Base-by-base conservation (phyloP, 2,888 invertebrate species). In the Pammene aurita region DNA sequence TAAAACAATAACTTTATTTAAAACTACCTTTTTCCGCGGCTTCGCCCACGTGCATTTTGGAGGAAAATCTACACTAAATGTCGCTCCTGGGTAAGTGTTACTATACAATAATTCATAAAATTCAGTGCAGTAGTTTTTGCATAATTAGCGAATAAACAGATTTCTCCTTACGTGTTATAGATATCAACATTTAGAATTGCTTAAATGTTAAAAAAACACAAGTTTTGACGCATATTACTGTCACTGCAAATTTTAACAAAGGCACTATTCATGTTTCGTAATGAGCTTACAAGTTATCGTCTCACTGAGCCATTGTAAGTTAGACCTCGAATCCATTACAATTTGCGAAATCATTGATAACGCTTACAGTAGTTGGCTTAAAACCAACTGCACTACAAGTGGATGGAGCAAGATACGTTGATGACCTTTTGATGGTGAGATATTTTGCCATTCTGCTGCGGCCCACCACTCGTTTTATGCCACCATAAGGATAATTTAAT, bases 401-500 rank as follows among this genome's bases (percentile, higher is more conserved):
- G 52, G 5, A 34, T 2, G 26, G 52, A 54, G 34, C 13, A 57
- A 63, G 72, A 66, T 66, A 71, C 63, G 66, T 66, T 69, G 76
- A 76, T 78, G 77, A 77, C 76, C 77, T 78, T 80, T 80, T 73
- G 76, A 78, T 74, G 76, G 69, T 72, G 64, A 63, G 71, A 72
- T 70, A 74, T 75, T 81, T 79, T 78, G 78, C 68, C 71, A 66
- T 71, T 68, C 72, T 67, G 66, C 66, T 66, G 56, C 71, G 67
- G 56, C 73, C 73, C 48, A 69, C 71, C 63, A 65, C 65, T 73
- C 70, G 72, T 67, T 74, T 75, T 72, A 72, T 71, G 67, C 67
- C 74, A 73, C 74, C 76, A 73, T 80, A 78, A 77, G 77, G 73
- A 78, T 78, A 79, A 82, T 82, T 80, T 81, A 83, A 78, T 75